phyloP scores from a whole-genome alignment of 2,797 vertebrate species.

The Petrocephalus schoutedeni region DNA sequence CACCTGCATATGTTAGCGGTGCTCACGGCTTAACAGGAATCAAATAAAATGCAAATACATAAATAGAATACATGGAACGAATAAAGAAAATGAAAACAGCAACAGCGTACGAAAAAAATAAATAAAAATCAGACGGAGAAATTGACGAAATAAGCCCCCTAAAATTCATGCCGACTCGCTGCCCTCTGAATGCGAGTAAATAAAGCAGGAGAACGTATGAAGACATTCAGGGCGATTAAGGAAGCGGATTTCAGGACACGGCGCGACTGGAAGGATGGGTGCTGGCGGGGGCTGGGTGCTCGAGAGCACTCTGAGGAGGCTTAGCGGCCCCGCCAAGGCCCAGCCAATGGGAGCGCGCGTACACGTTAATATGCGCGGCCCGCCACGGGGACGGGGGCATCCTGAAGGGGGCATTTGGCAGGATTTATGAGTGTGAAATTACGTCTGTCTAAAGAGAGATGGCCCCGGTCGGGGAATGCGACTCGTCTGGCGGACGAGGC shows the following conservation, averaged over 20 bases:
- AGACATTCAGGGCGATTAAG: slow-evolving; percentile 34
- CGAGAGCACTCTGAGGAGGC: slow-evolving; percentile 32
- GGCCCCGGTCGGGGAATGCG: not conserved
- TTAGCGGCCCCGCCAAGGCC: slow-evolving; percentile 31
- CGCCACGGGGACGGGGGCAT: not conserved
- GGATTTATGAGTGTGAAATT: slow-evolving; percentile 44
- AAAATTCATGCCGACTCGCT: slow-evolving; percentile 44
- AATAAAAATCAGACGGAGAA: not conserved
- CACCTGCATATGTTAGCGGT: not conserved
- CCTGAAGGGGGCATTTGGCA: slow-evolving; percentile 31
- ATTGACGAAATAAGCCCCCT: slow-evolving; percentile 30
- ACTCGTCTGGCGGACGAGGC: not conserved
- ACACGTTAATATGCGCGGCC: not conserved
- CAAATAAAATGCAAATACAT: not conserved
- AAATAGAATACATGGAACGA: not conserved
- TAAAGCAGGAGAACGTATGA: slow-evolving; percentile 38
- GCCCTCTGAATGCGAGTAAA: slow-evolving; percentile 39
- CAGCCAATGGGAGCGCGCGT: slow-evolving; percentile 28
- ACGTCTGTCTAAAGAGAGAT: slow-evolving; percentile 20
- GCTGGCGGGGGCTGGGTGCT: slow-evolving; percentile 15
- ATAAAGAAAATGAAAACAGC: not conserved
- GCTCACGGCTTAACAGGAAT: not conserved
- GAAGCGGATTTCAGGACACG: slow-evolving; percentile 27
- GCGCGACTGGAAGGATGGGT: slow-evolving; percentile 25
- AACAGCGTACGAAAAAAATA: not conserved